Conservation (phyloP, 2,888 invertebrate species). For the Metopia argyrocephala region DNA sequence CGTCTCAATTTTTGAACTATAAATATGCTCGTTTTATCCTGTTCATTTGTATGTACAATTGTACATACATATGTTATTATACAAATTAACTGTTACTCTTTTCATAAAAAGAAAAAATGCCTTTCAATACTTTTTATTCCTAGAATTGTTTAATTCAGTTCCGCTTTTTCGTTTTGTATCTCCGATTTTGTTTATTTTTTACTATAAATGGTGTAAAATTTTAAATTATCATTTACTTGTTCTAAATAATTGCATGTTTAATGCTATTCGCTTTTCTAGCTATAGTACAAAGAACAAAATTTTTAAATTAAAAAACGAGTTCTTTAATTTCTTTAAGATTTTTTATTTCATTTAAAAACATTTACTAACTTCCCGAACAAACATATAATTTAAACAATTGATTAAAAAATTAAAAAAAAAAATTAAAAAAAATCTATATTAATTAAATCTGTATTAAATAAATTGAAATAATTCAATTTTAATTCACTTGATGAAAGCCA, state of each 20-base stretch:
- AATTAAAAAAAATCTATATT: background rate
- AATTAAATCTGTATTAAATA: no score
- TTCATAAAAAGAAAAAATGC: no score
- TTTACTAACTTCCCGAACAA: background rate
- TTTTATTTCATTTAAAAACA: background rate
- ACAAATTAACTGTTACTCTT: no score
- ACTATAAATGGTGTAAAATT: background rate
- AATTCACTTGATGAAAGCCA: background rate
- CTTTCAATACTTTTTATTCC: no score
- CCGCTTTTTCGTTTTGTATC: no score
- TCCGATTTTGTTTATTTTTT: background rate
- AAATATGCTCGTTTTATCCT: no score
- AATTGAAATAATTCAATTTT: background rate
- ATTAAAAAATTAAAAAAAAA: background rate
- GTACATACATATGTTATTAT: no score
- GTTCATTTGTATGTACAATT: no score
- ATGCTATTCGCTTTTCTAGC: background rate
- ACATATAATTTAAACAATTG: no score
- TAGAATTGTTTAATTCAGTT: no score
- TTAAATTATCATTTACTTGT: background rate
- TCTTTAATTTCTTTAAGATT: background rate
- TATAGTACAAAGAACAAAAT: constrained; percentile 13
- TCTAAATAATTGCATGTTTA: constrained; percentile 15
- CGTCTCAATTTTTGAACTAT: no score
- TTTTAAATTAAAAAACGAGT: background rate